Conservation (phyloP, 2,888 invertebrate genomes). For the Loripinus fragilis region DNA sequence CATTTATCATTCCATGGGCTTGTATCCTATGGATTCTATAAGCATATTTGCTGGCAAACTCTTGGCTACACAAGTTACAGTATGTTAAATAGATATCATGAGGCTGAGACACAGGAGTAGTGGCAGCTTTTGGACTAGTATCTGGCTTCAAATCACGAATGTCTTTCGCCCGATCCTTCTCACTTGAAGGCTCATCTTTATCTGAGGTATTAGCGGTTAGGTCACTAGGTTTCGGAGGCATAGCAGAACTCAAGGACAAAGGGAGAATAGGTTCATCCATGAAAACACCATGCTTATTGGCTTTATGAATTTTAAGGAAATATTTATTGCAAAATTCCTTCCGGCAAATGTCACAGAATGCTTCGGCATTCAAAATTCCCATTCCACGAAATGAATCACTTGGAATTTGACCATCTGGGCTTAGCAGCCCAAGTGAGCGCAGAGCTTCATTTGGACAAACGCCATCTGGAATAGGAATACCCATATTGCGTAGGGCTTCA, state of each 20-base stretch:
- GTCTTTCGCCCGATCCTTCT: conserved; percentile 60
- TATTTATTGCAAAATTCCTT: conserved; percentile 83
- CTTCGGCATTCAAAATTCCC: conserved; percentile 86
- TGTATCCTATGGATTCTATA: conserved; percentile 80
- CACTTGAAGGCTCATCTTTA: conserved; percentile 49
- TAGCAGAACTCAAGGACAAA: conserved; percentile 55
- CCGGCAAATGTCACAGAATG: conserved; percentile 96
- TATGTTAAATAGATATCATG: conserved; percentile 63
- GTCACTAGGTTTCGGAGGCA: conserved; percentile 62
- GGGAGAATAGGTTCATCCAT: conserved; percentile 64
- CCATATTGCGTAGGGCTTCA: conserved; percentile 57
- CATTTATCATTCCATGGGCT: conserved; percentile 78
- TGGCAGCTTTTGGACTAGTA: conserved; percentile 67
- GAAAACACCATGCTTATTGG: conserved; percentile 82
- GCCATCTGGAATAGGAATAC: conserved; percentile 60
- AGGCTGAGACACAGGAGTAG: conserved; percentile 59
- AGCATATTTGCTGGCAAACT: conserved; percentile 95
- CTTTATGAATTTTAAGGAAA: conserved; percentile 82
- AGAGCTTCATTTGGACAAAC: conserved; percentile 57
- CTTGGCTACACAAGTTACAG: conserved; percentile 86
- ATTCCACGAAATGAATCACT: conserved; percentile 67
- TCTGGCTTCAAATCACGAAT: conserved; percentile 59
- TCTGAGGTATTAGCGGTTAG: conserved; percentile 64
- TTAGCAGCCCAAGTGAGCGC: conserved; percentile 53
- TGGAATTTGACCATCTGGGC: conserved; percentile 57